Evolutionary conservation across 2,888 invertebrate species (phyloP).

Genomic region (Sturmia bella): DNA sequence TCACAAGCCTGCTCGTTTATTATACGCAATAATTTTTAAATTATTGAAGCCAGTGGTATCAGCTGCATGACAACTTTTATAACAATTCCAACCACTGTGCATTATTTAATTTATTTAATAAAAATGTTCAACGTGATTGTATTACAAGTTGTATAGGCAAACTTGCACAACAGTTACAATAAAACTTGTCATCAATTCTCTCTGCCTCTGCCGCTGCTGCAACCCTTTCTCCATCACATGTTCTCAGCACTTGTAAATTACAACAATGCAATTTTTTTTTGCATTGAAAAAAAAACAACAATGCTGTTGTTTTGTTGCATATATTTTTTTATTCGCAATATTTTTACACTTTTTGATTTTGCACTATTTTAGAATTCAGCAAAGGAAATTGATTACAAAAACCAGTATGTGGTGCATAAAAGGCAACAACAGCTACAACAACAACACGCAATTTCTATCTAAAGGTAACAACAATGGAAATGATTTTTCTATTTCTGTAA

Average conservation of each 20-base stretch:
- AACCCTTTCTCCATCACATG: no score
- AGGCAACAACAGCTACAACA: constrained; percentile 14
- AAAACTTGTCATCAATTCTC: constrained; percentile 32
- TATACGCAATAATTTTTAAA: no score
- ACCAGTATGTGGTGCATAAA: constrained; percentile 43
- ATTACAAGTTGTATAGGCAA: constrained; percentile 25
- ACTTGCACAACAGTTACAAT: constrained; percentile 3
- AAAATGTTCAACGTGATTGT: not conserved
- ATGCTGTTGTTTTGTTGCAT: not conserved
- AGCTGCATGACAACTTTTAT: not conserved
- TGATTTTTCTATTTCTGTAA: constrained; percentile 12
- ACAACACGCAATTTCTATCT: constrained; percentile 9
- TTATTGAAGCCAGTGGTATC: no score
- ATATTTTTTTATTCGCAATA: constrained; percentile 16
- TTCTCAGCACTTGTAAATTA: constrained; percentile 10
- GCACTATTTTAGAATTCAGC: constrained; percentile 41
- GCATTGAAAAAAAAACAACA: constrained; percentile 10
- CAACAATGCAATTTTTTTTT: constrained; percentile 12
- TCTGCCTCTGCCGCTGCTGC: not conserved
- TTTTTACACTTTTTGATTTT: constrained; percentile 38
- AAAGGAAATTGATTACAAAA: constrained; percentile 59
- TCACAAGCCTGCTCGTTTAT: no score
- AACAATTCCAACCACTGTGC: not conserved
- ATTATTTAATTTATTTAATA: not conserved
- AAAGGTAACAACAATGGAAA: constrained; percentile 55